Percentiles rank a stretch among this genome's conserved stretches.
Evolutionary conservation across 2,888 invertebrate species (phyloP).

Genomic region (Hoplodrina blanda): DNA sequence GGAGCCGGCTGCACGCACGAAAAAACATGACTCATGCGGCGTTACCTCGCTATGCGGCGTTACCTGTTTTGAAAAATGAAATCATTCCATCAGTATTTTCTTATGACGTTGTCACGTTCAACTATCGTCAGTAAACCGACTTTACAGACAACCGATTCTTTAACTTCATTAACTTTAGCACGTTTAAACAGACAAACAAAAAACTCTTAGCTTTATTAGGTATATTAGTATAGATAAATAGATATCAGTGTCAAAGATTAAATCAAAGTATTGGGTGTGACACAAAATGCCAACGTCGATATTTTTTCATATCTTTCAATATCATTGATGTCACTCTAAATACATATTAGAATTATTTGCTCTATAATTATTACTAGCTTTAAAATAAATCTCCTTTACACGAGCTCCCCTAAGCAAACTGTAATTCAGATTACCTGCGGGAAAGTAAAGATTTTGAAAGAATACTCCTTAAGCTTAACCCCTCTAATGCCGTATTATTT

Average conservation of each 20-base stretch:
- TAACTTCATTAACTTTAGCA: too few species aligned
- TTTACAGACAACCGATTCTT: too few species aligned
- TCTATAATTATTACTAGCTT: neutral
- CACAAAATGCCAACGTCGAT: neutral
- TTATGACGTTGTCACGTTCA: too few species aligned
- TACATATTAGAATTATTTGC: neutral
- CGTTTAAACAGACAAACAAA: too few species aligned
- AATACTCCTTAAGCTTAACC: conserved; percentile 18
- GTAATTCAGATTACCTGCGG: conserved; percentile 4
- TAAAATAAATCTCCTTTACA: neutral
- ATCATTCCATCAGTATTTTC: too few species aligned
- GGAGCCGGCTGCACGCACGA: too few species aligned
- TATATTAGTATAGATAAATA: too few species aligned
- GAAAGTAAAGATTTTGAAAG: conserved; percentile 18
- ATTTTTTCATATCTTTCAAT: neutral
- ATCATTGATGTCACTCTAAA: neutral
- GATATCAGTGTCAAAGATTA: neutral
- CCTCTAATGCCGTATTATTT: conserved; percentile 32
- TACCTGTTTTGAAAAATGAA: too few species aligned
- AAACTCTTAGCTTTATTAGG: too few species aligned
- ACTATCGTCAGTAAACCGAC: too few species aligned
- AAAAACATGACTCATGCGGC: too few species aligned
- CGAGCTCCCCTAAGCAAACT: conserved; percentile 5
- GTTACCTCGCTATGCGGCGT: too few species aligned
- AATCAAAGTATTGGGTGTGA: neutral